Evolutionary conservation across 2,797 vertebrate species (phyloP).

Genomic region (Hoplostethus atlanticus): DNA sequence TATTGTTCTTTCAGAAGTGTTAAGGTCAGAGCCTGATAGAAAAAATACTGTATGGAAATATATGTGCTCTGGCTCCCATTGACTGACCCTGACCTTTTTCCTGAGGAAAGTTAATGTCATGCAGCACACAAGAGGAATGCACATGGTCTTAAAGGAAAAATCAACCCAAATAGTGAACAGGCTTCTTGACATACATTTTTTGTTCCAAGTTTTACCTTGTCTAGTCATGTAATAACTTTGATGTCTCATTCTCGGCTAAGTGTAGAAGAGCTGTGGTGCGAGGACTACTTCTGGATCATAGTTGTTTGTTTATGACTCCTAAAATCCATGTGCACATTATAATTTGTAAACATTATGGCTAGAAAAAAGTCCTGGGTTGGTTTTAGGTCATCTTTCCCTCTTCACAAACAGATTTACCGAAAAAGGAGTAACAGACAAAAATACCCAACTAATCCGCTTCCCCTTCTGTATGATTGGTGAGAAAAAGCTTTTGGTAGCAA

Average conservation of each 20-base stretch:
- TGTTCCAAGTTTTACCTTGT: not conserved
- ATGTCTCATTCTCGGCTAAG: not conserved
- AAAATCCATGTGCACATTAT: no score
- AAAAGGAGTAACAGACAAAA: not conserved
- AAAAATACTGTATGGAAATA: constrained; percentile 64
- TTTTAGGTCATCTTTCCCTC: not conserved
- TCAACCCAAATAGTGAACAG: not conserved
- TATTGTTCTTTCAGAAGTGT: constrained; percentile 69
- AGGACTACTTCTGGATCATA: no score
- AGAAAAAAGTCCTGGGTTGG: not conserved
- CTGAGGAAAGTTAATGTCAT: constrained; percentile 49
- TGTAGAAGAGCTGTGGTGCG: not conserved
- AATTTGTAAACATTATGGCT: no score
- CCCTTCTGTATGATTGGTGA: not conserved
- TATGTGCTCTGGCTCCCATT: constrained; percentile 39
- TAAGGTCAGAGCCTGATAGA: constrained; percentile 71
- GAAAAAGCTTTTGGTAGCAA: constrained; percentile 9
- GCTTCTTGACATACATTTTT: not conserved
- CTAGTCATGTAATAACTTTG: not conserved
- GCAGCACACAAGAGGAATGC: constrained; percentile 36
- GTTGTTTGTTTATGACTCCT: no score
- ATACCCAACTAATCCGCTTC: not conserved
- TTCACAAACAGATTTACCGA: not conserved
- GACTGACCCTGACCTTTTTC: constrained; percentile 63
- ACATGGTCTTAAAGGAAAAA: constrained; percentile 17